These are phyloP conservation scores for Sinella curviseta DNA, from an alignment of 1,140 invertebrate genomes.

Conservation along the genomic window DNA sequence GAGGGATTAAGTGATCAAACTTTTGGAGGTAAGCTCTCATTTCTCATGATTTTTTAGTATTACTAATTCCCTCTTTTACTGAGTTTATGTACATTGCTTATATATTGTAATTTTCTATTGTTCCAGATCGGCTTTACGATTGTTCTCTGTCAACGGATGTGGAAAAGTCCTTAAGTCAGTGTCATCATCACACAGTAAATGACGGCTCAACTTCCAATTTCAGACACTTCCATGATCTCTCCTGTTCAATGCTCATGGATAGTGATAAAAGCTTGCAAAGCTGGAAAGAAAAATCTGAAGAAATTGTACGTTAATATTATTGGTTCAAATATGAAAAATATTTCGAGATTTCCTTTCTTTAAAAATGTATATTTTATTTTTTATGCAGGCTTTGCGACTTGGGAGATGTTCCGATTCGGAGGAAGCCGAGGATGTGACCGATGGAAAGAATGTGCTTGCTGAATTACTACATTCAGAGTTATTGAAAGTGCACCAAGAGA, in stretches of 20 bases:
- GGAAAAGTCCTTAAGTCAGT: background rate
- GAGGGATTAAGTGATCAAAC: constrained; percentile 14
- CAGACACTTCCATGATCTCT: background rate
- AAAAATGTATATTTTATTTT: background rate
- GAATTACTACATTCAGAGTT: too few species aligned
- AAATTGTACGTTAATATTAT: too few species aligned
- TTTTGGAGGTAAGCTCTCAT: background rate
- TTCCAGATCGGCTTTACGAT: background rate
- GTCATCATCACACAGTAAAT: background rate
- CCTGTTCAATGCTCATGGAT: background rate
- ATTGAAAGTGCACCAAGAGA: too few species aligned
- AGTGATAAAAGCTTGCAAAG: background rate
- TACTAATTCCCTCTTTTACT: background rate
- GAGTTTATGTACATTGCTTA: background rate
- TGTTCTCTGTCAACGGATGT: background rate
- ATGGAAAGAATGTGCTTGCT: too few species aligned
- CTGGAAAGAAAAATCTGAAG: background rate
- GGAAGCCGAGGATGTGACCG: too few species aligned
- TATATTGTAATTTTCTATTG: background rate
- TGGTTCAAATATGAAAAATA: too few species aligned
- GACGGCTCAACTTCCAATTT: background rate
- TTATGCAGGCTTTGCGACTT: too few species aligned
- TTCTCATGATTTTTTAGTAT: background rate
- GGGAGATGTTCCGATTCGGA: too few species aligned
- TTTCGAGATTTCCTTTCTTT: background rate